Conservation (phyloP, 2,888 invertebrate species). For the Pinctada fucata region DNA sequence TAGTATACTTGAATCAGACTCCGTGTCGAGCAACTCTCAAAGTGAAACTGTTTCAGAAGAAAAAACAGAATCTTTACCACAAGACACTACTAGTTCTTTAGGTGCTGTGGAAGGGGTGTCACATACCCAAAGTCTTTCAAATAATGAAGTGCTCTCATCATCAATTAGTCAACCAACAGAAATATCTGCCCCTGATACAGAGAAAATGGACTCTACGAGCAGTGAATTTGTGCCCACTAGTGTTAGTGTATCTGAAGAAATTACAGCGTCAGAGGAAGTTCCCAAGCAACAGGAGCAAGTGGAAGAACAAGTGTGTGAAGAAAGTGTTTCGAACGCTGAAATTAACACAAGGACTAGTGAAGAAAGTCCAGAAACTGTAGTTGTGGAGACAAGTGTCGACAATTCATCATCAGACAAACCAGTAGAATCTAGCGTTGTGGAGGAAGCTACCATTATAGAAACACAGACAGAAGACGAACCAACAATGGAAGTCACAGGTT, state of each 20-base stretch:
- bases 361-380: conserved; percentile 12
- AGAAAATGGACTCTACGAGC: conserved; percentile 6
- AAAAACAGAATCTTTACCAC: background rate
- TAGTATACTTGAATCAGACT: background rate
- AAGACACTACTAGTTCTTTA: background rate
- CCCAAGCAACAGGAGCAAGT: background rate
- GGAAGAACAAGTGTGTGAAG: conserved; percentile 14
- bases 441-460: conserved; percentile 9
- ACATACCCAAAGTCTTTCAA: conserved; percentile 31
- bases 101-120: background rate
- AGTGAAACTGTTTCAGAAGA: too few relatives aligned
- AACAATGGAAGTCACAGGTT: background rate
- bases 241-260: background rate
- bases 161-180: background rate
- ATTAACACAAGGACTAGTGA: conserved; percentile 12
- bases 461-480: background rate
- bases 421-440: conserved; percentile 16
- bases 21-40: too few relatives aligned
- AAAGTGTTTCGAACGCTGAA: conserved; percentile 20
- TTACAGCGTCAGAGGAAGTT: conserved; percentile 2
- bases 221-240: conserved; percentile 14
- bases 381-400: background rate
- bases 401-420: conserved; percentile 5
- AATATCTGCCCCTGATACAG: conserved; percentile 8
- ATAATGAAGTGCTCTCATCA: conserved; percentile 12